Evolutionary conservation across 1,140 invertebrate genomes (phyloP).

Genomic region (Sitodiplosis mosellana): DNA sequence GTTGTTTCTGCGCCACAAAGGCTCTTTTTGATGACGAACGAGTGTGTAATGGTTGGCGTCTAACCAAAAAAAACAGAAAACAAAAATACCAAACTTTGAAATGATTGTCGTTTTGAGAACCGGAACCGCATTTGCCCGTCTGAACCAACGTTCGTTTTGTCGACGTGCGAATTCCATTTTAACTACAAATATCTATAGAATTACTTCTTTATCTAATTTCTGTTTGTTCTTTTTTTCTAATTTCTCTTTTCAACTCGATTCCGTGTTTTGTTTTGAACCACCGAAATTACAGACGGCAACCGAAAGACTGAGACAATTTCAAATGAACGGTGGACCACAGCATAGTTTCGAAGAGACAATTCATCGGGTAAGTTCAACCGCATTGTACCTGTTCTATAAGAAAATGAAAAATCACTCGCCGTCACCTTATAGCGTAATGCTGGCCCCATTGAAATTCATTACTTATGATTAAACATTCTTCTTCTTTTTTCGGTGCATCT

Average conservation of each 20-base stretch:
- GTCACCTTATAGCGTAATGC: no score
- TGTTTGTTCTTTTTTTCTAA: background rate
- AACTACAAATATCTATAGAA: background rate
- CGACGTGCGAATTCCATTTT: background rate
- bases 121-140: background rate
- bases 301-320: slow-evolving; percentile 54
- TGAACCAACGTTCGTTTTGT: background rate
- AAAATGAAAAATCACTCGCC: no score
- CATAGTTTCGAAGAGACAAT: slow-evolving; percentile 73
- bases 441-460: no score
- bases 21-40: no score
- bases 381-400: no score
- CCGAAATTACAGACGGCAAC: slow-evolving; percentile 20
- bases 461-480: slow-evolving; percentile 2
- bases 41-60: no score
- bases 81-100: background rate
- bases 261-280: background rate
- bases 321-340: slow-evolving; percentile 56
- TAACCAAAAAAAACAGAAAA: no score
- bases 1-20: no score
- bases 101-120: background rate
- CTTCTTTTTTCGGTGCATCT: background rate
- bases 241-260: no score
- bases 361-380: slow-evolving; percentile 43
- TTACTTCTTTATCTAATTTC: background rate